These are phyloP conservation scores for Passer montanus DNA, from an alignment of 2,113 vertebrate species.

Conservation along the genomic window DNA sequence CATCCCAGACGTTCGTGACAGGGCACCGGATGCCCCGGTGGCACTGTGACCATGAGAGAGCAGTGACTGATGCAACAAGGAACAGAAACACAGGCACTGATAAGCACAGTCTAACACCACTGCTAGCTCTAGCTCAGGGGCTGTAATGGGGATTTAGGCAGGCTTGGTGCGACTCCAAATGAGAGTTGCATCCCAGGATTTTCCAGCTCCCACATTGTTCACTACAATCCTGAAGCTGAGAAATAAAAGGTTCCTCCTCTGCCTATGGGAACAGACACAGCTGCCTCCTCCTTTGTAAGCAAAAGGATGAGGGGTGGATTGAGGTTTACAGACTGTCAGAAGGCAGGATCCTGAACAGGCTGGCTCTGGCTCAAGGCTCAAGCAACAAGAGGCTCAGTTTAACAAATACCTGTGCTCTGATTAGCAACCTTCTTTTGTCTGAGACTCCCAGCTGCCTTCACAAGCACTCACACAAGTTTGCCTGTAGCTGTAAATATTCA, in stretches of 20 bases:
- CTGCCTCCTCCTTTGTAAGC: neutral
- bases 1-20: neutral
- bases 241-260: slow-evolving; percentile 6
- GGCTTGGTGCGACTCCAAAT: neutral
- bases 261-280: neutral
- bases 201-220: neutral
- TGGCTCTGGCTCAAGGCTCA: neutral
- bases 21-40: neutral
- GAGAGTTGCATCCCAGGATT: neutral
- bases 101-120: neutral
- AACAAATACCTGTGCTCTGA: neutral
- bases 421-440: neutral
- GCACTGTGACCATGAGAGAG: neutral
- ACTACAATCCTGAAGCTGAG: neutral
- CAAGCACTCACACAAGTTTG: neutral
- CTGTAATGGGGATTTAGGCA: neutral
- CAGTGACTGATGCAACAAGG: neutral
- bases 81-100: neutral
- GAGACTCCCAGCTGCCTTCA: neutral
- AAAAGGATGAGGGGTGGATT: neutral
- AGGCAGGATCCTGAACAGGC: neutral
- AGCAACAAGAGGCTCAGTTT: neutral
- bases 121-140: neutral
- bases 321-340: neutral
- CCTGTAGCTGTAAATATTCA: neutral